Evolutionary conservation across 1,140 invertebrate genomes (phyloP).

Genomic region (Lethrus apterus): DNA sequence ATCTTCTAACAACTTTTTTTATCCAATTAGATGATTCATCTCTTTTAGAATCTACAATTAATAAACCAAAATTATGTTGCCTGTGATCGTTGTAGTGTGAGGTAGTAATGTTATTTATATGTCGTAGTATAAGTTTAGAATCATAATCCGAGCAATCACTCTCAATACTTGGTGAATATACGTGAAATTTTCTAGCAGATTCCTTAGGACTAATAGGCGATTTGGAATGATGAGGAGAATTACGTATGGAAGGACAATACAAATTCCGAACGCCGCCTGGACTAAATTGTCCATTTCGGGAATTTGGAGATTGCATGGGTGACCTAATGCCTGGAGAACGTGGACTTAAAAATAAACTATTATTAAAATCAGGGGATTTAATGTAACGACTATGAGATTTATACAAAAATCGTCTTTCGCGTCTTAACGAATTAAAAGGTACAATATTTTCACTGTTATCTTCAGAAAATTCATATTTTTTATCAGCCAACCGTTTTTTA

Average conservation of each 20-base stretch:
- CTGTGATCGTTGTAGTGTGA: constrained; percentile 14
- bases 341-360: constrained; percentile 36
- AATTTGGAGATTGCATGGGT: constrained; percentile 39
- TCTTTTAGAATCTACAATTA: constrained; percentile 36
- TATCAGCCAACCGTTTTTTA: constrained; percentile 75
- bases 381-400: constrained; percentile 30
- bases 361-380: constrained; percentile 33
- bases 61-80: constrained; percentile 25
- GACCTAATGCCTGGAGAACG: constrained; percentile 31
- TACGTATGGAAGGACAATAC: constrained; percentile 35
- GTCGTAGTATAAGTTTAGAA: constrained; percentile 34
- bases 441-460: constrained; percentile 80
- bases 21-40: constrained; percentile 37
- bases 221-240: constrained; percentile 36
- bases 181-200: constrained; percentile 35
- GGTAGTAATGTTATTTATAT: constrained; percentile 26
- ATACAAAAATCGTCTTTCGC: constrained; percentile 34
- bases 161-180: constrained; percentile 38
- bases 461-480: constrained; percentile 86
- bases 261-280: constrained; percentile 31
- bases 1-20: constrained; percentile 38
- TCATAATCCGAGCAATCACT: constrained; percentile 39
- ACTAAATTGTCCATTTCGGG: constrained; percentile 35
- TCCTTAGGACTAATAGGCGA: constrained; percentile 39
- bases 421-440: constrained; percentile 53